Evolutionary conservation across 1,140 invertebrate genomes (phyloP), one percentile per base, ranked within the genome.

Genomic region (Zelostemma sp.): DNA sequence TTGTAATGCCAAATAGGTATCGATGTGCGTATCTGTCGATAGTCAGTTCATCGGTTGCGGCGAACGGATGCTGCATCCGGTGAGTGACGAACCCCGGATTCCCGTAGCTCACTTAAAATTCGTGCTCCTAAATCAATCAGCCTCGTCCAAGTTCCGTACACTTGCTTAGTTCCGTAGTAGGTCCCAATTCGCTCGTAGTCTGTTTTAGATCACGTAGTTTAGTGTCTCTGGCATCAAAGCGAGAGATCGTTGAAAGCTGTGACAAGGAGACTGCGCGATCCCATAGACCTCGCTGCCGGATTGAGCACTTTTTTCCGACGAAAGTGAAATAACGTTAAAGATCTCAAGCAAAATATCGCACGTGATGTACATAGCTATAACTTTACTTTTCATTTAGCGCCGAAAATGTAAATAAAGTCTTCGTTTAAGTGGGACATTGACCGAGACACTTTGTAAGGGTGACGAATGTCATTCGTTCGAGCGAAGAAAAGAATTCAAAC

Each of bases 1-100:
- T 76, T 83, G 79, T 84, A 85, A 86, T 86, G 83, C 84, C 84
- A 86, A 86, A 86, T 85, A 86, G 82, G 80, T 83, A 80, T 84
- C 81, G 81, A 84, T 85, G 83, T 83, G 81, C 78, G 78, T 79
- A 82, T 80, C 79, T 82, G 81, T 83, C 78, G 81, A 83, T 83
- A 80, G 82, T 84, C 79, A 83, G 77, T 82, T 83, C 81, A 85
- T 84, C 83, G 84, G 83, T 85, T 82, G 84, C 79, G 84, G 84
- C 84, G 80, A 82, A 79, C 75, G 80, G 78, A 82, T 78, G 83
- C 82, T 84, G 82, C 83, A 81, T 73, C 83, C 81, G 84, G 84
- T 85, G 84, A 85, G 84, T 84, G 84, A 84, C 81, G 79, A 81
- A 83, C 72, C 80, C 73, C 72, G 81, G 81, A 79, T 76, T 80